Conservation (phyloP, 2,113 vertebrate species). For the Aviceda subcristata region DNA sequence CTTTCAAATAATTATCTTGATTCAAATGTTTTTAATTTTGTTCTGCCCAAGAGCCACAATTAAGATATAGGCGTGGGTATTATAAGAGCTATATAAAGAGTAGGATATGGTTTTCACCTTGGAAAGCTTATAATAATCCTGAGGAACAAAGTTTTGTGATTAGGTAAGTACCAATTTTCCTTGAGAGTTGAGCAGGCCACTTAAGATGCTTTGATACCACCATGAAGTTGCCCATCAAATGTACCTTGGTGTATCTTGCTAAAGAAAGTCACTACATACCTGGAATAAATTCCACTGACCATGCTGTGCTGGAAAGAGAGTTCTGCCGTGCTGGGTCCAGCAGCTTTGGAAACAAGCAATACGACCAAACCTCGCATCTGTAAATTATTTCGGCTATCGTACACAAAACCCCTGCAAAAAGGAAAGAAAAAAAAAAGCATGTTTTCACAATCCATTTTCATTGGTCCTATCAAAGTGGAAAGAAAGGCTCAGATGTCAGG, state of each 20-base stretch:
- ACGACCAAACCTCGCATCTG: constrained; percentile 92
- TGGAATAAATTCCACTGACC: constrained; percentile 95
- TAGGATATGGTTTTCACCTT: background rate
- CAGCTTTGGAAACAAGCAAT: constrained; percentile 92
- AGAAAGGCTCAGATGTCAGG: background rate
- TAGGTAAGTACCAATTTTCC: background rate
- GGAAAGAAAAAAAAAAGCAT: background rate
- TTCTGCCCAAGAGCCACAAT: background rate
- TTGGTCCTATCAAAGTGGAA: background rate
- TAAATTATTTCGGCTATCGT: constrained; percentile 87
- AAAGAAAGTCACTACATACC: constrained; percentile 74
- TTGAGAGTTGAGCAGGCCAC: background rate
- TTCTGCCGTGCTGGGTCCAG: constrained; percentile 78
- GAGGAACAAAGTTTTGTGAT: background rate
- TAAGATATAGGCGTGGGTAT: background rate
- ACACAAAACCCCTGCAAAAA: constrained; percentile 85
- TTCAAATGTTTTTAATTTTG: background rate
- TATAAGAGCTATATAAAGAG: background rate
- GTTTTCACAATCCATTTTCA: background rate
- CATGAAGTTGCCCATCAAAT: background rate
- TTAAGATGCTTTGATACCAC: background rate
- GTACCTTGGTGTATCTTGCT: background rate
- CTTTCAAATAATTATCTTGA: background rate
- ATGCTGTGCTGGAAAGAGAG: constrained; percentile 81
- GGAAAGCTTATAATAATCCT: background rate